These are phyloP conservation scores for Bombus consobrinus DNA, from an alignment of 1,140 invertebrate species.

Conservation along the genomic window DNA sequence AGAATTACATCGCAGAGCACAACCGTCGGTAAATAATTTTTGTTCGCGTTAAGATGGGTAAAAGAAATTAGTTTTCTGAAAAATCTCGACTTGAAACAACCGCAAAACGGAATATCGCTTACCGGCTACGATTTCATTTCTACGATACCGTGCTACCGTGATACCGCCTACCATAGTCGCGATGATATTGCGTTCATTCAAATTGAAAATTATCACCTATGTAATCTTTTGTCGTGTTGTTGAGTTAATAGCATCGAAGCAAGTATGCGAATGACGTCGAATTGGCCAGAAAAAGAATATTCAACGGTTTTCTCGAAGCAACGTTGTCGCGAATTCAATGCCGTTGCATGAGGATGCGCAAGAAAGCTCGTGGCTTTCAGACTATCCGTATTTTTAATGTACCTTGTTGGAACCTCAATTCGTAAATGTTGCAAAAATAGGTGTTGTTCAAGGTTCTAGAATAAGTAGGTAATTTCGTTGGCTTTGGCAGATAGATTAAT, in stretches of 20 bases:
- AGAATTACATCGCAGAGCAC: not conserved
- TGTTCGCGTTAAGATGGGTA: too few relatives aligned
- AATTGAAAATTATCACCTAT: constrained; percentile 42
- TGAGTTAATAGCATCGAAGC: constrained; percentile 18
- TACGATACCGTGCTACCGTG: not conserved
- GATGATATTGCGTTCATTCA: not conserved
- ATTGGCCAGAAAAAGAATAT: not conserved
- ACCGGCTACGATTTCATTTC: too few relatives aligned
- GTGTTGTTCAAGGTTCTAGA: not conserved
- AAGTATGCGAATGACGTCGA: constrained; percentile 25
- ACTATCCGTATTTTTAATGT: not conserved
- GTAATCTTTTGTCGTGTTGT: constrained; percentile 2
- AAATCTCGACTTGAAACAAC: too few relatives aligned
- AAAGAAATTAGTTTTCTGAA: too few relatives aligned
- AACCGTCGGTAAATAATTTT: not conserved
- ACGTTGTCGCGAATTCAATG: not conserved
- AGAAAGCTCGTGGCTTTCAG: too few relatives aligned
- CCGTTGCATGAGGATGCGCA: too few relatives aligned
- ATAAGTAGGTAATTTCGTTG: not conserved
- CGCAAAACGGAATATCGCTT: too few relatives aligned
- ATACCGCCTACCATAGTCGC: not conserved
- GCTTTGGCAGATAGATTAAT: too few relatives aligned
- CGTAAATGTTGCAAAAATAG: not conserved
- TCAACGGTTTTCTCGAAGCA: not conserved
- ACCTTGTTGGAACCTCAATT: not conserved